Conservation (phyloP, 2,888 invertebrate species). For the Platycheirus albimanus region DNA sequence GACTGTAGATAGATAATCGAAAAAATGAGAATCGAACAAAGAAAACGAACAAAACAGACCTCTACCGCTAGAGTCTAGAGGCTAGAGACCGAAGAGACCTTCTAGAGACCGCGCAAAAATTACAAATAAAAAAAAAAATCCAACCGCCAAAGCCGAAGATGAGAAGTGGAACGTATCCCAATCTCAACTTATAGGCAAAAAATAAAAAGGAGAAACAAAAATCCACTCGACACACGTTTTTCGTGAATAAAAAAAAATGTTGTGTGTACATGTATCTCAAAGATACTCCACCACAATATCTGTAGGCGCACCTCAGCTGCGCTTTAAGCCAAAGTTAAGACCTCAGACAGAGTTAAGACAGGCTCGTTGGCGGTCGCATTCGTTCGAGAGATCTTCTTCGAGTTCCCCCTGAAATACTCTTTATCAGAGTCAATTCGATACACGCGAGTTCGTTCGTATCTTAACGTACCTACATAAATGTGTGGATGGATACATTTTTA, state of each 20-base stretch:
- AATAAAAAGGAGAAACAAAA: constrained; percentile 23
- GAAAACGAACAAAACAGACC: constrained; percentile 2
- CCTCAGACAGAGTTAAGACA: constrained; percentile 74
- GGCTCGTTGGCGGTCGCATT: constrained; percentile 71
- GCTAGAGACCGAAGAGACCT: constrained; percentile 42
- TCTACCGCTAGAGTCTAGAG: background rate
- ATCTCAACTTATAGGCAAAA: constrained; percentile 30
- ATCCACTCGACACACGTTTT: constrained; percentile 57
- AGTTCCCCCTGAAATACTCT: constrained; percentile 17
- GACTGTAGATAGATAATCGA: constrained; percentile 10
- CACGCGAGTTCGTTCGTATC: constrained; percentile 8
- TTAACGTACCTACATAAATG: background rate
- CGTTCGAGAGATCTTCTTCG: constrained; percentile 42
- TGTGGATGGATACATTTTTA: constrained; percentile 20
- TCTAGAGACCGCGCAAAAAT: constrained; percentile 40
- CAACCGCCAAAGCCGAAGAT: constrained; percentile 61
- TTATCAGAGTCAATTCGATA: background rate
- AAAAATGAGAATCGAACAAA: constrained; percentile 21
- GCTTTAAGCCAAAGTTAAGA: constrained; percentile 66
- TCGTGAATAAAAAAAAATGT: constrained; percentile 52
- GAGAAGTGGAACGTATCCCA: constrained; percentile 34
- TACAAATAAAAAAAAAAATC: constrained; percentile 21
- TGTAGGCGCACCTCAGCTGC: constrained; percentile 66
- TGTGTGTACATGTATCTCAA: constrained; percentile 37
- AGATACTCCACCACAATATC: constrained; percentile 45